Base-by-base conservation (phyloP, 1,140 invertebrate genomes). In the Pectinophora gossypiella region DNA sequence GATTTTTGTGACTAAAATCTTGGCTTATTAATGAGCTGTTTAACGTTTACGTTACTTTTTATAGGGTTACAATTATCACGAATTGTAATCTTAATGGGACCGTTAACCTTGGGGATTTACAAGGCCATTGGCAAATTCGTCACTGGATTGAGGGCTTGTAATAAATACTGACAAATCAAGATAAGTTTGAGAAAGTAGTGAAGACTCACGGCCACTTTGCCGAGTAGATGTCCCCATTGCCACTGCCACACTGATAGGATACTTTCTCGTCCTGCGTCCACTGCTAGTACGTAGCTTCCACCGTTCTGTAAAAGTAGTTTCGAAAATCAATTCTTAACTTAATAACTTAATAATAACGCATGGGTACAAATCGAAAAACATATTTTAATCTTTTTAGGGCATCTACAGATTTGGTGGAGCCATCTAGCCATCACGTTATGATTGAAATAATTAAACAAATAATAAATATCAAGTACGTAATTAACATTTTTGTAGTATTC, bases 241-340 rank as follows among this genome's bases (percentile, higher is more conserved):
- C 95, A 96, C 67, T 96, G 94, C 95, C 95, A 97, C 10, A 95
- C 93, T 0, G 95, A 96, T 4, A 97, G 88, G 56, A 96, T 95
- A 65, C 95, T 94, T 76, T 97, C 95, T 53, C 94, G 90, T 0
- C 95, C 95, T 10, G 92, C 94, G 77, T 97, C 95, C 18, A 96
- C 94, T 0, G 95, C 95, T 21, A 96, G 76, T 7, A 96, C 94
- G 76, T 96, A 96, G 75, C 94, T 95, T 10, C 95, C 95, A n/a
- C 94, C 94, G 69, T 95, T 95, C 94, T 95, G 48, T n/a, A n/a
- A n/a, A n/a, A n/a, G n/a, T n/a, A n/a, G n/a, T n/a, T n/a, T n/a
- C n/a, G n/a, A n/a, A n/a, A n/a, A n/a, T n/a, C n/a, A n/a, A n/a
- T n/a, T n/a, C n/a, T n/a, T n/a, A n/a, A n/a, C n/a, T n/a, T n/a